These are phyloP conservation scores for Spea hammondii DNA, from an alignment of 2,797 vertebrate genomes.

Conservation along the genomic window DNA sequence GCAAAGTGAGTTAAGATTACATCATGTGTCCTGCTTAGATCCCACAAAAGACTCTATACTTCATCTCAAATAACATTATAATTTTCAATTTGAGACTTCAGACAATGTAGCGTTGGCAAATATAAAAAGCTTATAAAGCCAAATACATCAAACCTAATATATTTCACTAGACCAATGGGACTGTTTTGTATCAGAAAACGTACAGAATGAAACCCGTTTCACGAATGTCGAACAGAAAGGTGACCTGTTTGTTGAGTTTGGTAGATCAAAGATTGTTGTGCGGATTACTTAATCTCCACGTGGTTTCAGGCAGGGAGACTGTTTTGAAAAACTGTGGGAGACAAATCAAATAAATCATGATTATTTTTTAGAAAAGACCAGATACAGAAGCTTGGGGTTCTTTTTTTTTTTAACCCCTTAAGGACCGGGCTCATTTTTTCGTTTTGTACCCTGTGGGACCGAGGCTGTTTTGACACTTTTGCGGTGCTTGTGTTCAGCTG, in stretches of 20 bases:
- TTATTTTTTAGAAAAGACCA: conserved; percentile 1
- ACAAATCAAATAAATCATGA: background rate
- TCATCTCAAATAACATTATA: conserved; percentile 70
- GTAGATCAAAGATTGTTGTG: conserved; percentile 37
- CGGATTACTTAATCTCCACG: conserved; percentile 18
- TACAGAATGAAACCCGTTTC: conserved; percentile 59
- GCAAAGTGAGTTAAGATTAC: conserved; percentile 69
- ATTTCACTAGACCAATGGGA: conserved; percentile 60
- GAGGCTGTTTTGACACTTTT: too few species aligned
- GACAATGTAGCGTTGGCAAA: conserved; percentile 63
- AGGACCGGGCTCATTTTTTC: too few species aligned
- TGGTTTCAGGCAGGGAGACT: background rate
- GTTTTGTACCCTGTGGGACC: too few species aligned
- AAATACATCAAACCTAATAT: conserved; percentile 68
- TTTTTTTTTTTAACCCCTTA: too few species aligned
- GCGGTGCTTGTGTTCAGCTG: too few species aligned
- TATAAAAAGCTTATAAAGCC: conserved; percentile 62
- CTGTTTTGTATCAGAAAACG: conserved; percentile 59
- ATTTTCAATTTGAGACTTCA: conserved; percentile 68
- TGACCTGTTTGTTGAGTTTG: conserved; percentile 23
- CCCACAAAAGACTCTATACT: conserved; percentile 65
- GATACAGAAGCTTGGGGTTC: conserved; percentile 1
- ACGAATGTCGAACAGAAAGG: conserved; percentile 26
- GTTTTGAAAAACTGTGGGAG: background rate
- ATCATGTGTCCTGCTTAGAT: conserved; percentile 62